Percentiles rank a stretch among this genome's conserved stretches.
Evolutionary conservation across 2,797 vertebrate genomes (phyloP).

Genomic region (Thunnus albacares): DNA sequence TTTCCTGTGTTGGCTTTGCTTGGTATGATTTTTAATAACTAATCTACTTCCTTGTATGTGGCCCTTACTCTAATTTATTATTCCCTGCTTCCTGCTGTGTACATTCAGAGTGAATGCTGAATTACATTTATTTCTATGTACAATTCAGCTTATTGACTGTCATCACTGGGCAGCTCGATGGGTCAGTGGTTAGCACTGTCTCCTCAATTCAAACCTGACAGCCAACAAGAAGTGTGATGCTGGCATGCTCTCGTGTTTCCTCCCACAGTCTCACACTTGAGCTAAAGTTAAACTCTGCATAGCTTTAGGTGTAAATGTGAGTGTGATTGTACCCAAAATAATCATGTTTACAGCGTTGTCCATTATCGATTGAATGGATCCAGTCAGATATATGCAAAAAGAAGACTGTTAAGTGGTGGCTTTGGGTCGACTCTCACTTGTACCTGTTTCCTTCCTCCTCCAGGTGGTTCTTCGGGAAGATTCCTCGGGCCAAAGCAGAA

Average conservation of each 20-base stretch:
- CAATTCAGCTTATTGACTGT: not conserved
- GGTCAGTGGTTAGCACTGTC: not conserved
- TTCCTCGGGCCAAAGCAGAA: slow-evolving; percentile 97
- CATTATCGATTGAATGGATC: not conserved
- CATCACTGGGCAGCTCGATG: not conserved
- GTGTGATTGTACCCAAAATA: not conserved
- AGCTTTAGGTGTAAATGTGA: not conserved
- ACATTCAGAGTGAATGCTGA: not conserved
- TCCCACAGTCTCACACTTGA: not conserved
- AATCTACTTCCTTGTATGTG: slow-evolving; percentile 29
- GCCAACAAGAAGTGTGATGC: not conserved
- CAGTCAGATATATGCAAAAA: no score
- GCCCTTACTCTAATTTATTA: not conserved
- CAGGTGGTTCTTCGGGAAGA: slow-evolving; percentile 99
- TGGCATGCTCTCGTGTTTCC: slow-evolving; percentile 4
- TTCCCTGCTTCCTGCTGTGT: slow-evolving; percentile 9
- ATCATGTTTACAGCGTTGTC: not conserved
- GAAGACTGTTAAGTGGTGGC: no score
- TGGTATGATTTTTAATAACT: slow-evolving; percentile 10
- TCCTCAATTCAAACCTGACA: not conserved
- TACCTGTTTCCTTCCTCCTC: not conserved
- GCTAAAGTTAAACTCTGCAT: not conserved
- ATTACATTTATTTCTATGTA: not conserved
- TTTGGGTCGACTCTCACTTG: not conserved
- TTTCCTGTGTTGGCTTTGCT: not conserved